Evolutionary conservation across 2,113 vertebrate species (phyloP), one percentile per base, ranked within the genome.

Genomic region (Hypomesus transpacificus): DNA sequence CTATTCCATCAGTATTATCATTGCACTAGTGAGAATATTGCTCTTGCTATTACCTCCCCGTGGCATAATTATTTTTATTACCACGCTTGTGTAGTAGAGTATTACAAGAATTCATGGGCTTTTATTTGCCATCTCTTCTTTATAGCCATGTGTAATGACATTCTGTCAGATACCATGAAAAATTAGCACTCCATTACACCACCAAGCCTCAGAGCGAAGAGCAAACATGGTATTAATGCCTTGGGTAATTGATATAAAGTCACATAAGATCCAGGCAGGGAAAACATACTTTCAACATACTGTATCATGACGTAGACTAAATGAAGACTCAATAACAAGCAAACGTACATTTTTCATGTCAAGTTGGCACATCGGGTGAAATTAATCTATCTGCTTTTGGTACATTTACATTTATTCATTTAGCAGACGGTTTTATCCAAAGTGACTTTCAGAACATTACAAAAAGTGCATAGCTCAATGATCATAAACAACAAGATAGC

Each of bases 141-240:
- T 82, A 88, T 86, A 63, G 84, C 83, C 69, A 62, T 71, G 63
- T 75, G 73, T 90, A 86, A 91, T 88, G 79, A 82, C 87, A 84
- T 83, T 87, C 85, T 89, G 88, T 88, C 86, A 84, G 70, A 86
- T 64, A 74, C 74, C 79, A 69, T 85, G 82, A 86, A 82, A 85
- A 85, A 88, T 85, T 79, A 82, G 81, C 73, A 81, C 79, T 88
- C 84, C 86, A 86, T 88, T 84, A 85, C 66, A 61, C 71, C 62
- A 68, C 68, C 68, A 75, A 82, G 80, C 75, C 80, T 87, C 72
- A 86, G 74, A 73, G 80, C 78, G 82, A 80, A 84, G 82, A 71
- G 79, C 84, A 89, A 87, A 90, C 79, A 87, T 71, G 76, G 74
- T 63, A 62, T 76, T 88, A 85, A 88, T 85, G 87, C 81, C 79